Evolutionary conservation across 2,113 vertebrate genomes (phyloP).

Genomic region (Aythya baeri): DNA sequence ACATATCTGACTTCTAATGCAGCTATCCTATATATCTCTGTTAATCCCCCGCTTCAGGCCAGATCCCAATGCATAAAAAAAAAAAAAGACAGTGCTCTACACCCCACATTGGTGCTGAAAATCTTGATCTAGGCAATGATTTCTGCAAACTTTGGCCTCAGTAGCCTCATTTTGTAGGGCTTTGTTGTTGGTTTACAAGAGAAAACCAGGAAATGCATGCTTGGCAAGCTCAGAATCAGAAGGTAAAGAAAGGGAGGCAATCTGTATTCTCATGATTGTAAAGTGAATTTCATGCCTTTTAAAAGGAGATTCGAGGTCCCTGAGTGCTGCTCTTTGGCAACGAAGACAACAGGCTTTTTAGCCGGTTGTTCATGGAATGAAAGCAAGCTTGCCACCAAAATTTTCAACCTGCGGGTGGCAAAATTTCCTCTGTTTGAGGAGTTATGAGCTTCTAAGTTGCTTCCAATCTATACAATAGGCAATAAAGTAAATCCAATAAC

Average conservation of each 20-base stretch:
- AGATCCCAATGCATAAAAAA: not conserved
- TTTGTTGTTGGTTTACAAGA: not conserved
- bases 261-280: not conserved
- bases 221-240: not conserved
- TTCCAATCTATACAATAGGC: slow-evolving; percentile 11
- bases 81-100: not conserved
- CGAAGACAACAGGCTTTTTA: not conserved
- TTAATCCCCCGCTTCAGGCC: not conserved
- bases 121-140: not conserved
- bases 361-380: not conserved
- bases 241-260: not conserved
- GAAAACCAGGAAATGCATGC: not conserved
- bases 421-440: not conserved
- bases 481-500: slow-evolving; percentile 48
- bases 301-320: not conserved
- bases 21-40: not conserved
- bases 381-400: not conserved
- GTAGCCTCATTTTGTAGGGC: not conserved
- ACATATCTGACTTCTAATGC: not conserved
- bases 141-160: not conserved
- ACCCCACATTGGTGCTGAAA: not conserved
- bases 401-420: slow-evolving; percentile 5
- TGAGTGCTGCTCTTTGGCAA: not conserved
- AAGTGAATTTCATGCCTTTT: not conserved
- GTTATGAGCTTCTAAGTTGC: not conserved